Percentiles rank a stretch among this genome's conserved stretches.
Evolutionary conservation across 2,888 invertebrate species (phyloP).

Genomic region (Drosophila diplacantha): DNA sequence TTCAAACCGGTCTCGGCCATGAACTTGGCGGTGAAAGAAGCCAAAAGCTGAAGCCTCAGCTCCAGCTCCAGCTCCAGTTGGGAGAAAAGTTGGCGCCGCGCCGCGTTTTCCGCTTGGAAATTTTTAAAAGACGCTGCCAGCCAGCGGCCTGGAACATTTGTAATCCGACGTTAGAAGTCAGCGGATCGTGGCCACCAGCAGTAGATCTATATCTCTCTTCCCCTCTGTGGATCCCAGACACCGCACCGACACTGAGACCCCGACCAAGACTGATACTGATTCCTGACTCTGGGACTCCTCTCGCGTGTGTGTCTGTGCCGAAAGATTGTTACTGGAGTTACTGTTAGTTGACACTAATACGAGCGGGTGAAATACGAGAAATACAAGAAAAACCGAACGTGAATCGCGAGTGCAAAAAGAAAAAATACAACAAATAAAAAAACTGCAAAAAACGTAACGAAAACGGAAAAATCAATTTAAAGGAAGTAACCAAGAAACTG

Average conservation of each 20-base stretch:
- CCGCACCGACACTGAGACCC: neutral
- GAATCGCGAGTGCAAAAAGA: slow-evolving; percentile 40
- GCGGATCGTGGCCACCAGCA: slow-evolving; percentile 48
- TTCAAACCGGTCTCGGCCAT: slow-evolving; percentile 61
- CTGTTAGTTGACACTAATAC: slow-evolving; percentile 75
- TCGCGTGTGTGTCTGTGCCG: slow-evolving; percentile 36
- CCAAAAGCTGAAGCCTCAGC: slow-evolving; percentile 3
- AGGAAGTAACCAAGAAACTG: slow-evolving; percentile 1
- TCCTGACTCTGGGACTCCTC: slow-evolving; percentile 33
- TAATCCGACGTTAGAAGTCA: slow-evolving; percentile 77
- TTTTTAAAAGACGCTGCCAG: slow-evolving; percentile 78
- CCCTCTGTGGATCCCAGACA: slow-evolving; percentile 7
- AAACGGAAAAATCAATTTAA: slow-evolving; percentile 6
- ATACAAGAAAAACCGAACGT: slow-evolving; percentile 33
- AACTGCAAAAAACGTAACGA: neutral
- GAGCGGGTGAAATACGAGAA: slow-evolving; percentile 29
- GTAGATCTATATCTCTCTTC: neutral
- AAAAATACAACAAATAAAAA: slow-evolving; percentile 4
- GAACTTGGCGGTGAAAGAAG: slow-evolving; percentile 55
- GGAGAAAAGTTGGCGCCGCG: slow-evolving; percentile 55
- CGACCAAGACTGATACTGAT: slow-evolving; percentile 13
- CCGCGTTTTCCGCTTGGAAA: slow-evolving; percentile 70
- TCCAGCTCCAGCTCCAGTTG: slow-evolving; percentile 17
- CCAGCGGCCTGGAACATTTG: slow-evolving; percentile 77
- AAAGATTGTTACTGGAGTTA: slow-evolving; percentile 57